A percentile compares a stretch with the other conserved stretches of the same genome.
These are phyloP conservation scores for Conger conger DNA, from an alignment of 2,113 vertebrate species.

Conservation along the genomic window DNA sequence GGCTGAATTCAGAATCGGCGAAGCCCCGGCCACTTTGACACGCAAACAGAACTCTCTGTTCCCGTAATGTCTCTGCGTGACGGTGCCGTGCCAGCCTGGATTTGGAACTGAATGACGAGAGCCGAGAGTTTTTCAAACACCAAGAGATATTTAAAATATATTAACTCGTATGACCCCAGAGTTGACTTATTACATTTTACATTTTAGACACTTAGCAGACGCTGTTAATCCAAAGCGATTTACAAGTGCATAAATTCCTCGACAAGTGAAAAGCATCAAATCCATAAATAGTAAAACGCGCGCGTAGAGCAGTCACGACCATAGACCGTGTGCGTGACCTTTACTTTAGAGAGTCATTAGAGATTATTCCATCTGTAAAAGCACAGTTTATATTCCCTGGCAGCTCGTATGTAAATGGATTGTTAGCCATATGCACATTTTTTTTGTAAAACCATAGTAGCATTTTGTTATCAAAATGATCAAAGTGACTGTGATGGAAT, in stretches of 20 bases:
- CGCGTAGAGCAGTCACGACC: no score
- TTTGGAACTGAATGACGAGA: constrained; percentile 51
- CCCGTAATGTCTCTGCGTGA: constrained; percentile 45
- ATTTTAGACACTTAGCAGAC: no score
- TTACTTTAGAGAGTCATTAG: constrained; percentile 31
- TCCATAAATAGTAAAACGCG: no score
- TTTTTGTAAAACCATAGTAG: not conserved
- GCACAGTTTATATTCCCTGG: constrained; percentile 23
- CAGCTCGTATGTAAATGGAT: not conserved
- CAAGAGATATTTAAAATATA: constrained; percentile 36
- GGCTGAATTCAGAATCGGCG: constrained; percentile 63
- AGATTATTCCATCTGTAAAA: constrained; percentile 27
- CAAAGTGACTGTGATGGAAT: constrained; percentile 24
- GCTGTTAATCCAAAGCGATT: no score
- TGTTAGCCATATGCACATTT: not conserved
- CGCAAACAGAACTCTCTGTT: constrained; percentile 56
- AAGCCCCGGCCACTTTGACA: constrained; percentile 68
- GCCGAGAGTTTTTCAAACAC: constrained; percentile 43
- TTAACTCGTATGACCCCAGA: constrained; percentile 37
- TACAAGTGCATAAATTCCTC: no score
- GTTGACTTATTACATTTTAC: no score
- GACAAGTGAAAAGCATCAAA: no score
- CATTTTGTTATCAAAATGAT: constrained; percentile 19
- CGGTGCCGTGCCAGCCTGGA: constrained; percentile 38
- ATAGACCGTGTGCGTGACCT: no score